Base-by-base conservation (phyloP, 2,888 invertebrate genomes). In the Gari tellinella region DNA sequence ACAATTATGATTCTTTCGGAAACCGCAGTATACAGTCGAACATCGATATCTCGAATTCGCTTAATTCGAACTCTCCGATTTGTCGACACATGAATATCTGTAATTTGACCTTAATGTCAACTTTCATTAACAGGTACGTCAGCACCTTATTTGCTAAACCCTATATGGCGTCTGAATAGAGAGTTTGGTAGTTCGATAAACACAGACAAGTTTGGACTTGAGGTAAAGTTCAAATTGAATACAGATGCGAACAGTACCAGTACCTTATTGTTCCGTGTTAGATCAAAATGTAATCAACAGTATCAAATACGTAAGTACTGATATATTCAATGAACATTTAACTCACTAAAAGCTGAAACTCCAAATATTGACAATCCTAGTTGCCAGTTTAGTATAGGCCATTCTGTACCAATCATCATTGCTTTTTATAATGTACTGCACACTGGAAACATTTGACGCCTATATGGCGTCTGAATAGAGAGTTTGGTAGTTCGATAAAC, bases 371-470 rank as follows among this genome's bases (percentile, higher is more conserved):
- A n/a, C n/a, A n/a, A n/a, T n/a, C n/a, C n/a, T n/a, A n/a, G n/a
- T n/a, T n/a, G n/a, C n/a, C n/a, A n/a, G n/a, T n/a, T n/a, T n/a
- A n/a, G n/a, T n/a, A n/a, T n/a, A n/a, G n/a, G n/a, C n/a, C n/a
- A n/a, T n/a, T n/a, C n/a, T n/a, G n/a, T n/a, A n/a, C n/a, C n/a
- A n/a, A n/a, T n/a, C n/a, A n/a, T n/a, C n/a, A n/a, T n/a, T n/a
- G n/a, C n/a, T n/a, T n/a, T n/a, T n/a, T n/a, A n/a, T n/a, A n/a
- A n/a, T n/a, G n/a, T n/a, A n/a, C n/a, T n/a, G n/a, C n/a, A n/a
- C n/a, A n/a, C n/a, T n/a, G n/a, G n/a, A n/a, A n/a, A 1, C 75
- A 74, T 23, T 40, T 75, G 37, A 79, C 74, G 41, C 68, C 72
- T 0, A 53, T 79, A 5, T 68, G 72, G 67, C 66, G 79, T 31